These are phyloP conservation scores for Pocillopora verrucosa DNA, from an alignment of 64 coral and sea anemone genomes.

Conservation along the genomic window DNA sequence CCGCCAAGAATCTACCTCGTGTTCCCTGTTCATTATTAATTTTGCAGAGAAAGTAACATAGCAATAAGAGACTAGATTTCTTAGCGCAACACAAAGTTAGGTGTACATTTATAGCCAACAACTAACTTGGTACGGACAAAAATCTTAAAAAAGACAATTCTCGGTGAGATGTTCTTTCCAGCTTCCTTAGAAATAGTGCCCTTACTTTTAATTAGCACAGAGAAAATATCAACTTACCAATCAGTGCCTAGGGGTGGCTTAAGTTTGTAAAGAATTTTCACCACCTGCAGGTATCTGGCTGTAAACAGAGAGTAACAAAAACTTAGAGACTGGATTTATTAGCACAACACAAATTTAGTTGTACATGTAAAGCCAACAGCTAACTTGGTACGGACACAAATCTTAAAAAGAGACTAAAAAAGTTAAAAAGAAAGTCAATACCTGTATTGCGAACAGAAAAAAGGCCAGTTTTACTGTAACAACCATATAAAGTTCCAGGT, in stretches of 20 bases:
- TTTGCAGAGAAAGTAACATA: no score
- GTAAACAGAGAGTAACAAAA: not conserved
- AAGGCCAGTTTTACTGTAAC: not conserved
- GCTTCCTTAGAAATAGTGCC: not conserved
- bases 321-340: no score
- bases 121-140: not conserved
- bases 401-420: no score
- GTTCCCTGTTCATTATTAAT: not conserved
- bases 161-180: no score
- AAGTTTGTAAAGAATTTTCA: constrained; percentile 39
- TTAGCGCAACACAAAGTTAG: no score
- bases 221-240: not conserved
- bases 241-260: not conserved
- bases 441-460: constrained; percentile 5
- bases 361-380: no score
- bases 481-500: not conserved
- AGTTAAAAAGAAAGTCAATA: not conserved
- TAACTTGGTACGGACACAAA: no score
- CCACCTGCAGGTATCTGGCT: not conserved
- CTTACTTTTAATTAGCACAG: not conserved
- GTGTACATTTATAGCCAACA: no score
- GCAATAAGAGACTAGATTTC: no score
- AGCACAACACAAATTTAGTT: no score
- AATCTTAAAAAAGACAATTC: not conserved
- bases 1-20: not conserved